Percentiles rank a stretch among this genome's conserved stretches.
phyloP scores from a whole-genome alignment of 1,140 invertebrate species.

The Copidosoma floridanum region DNA sequence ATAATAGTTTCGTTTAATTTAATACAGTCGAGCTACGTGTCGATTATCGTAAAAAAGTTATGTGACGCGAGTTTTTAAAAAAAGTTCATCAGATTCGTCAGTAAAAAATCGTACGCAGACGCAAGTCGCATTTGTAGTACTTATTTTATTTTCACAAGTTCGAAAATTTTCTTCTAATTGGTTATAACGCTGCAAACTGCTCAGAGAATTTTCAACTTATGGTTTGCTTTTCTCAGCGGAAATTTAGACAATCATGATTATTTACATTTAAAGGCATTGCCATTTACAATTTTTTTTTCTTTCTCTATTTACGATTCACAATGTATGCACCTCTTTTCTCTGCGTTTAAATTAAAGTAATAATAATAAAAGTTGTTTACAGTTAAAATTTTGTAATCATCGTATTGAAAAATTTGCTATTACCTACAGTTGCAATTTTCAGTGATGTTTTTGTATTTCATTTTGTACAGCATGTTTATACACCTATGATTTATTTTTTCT shows the following conservation, averaged over 20 bases:
- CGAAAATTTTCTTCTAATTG: no score
- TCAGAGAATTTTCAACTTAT: constrained; percentile 1
- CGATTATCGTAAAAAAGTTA: constrained; percentile 41
- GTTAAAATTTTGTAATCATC: no score
- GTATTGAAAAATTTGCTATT: no score
- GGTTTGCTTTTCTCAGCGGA: constrained; percentile 45
- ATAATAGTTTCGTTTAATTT: background rate
- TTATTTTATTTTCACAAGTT: background rate
- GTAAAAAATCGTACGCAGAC: constrained; percentile 46
- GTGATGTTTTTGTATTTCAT: no score
- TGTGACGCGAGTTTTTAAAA: constrained; percentile 39
- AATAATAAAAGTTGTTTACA: no score
- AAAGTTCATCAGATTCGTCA: constrained; percentile 30
- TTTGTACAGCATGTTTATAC: no score
- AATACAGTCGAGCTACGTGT: constrained; percentile 4
- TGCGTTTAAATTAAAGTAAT: no score
- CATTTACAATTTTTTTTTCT: constrained; percentile 28
- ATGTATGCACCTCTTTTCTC: no score
- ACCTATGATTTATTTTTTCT: no score
- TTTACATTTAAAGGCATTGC: constrained; percentile 56
- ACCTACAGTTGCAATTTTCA: no score
- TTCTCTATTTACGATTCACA: no score
- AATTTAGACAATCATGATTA: constrained; percentile 44
- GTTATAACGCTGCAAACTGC: constrained; percentile 2
- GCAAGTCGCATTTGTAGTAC: constrained; percentile 17